Evolutionary conservation across 2,888 invertebrate genomes (phyloP).

Genomic region (Sinhomidia bicolor): DNA sequence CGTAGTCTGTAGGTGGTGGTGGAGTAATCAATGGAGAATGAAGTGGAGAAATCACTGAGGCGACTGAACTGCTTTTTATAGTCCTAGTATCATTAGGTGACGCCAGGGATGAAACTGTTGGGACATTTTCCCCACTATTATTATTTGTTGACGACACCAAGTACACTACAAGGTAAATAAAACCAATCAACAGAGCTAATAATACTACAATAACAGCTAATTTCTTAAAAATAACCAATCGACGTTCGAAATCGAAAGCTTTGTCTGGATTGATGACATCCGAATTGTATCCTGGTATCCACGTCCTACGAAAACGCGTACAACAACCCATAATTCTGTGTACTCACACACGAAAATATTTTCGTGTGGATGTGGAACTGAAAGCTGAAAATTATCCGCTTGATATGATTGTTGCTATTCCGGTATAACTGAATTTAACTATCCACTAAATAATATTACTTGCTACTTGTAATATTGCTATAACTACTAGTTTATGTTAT

Average conservation of each 20-base stretch:
- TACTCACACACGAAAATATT: not conserved
- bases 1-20: not conserved
- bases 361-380: not conserved
- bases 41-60: not conserved
- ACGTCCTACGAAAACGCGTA: constrained; percentile 40
- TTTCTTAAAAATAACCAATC: constrained; percentile 1
- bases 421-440: too few relatives aligned
- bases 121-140: not conserved
- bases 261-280: constrained; percentile 59
- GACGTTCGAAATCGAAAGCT: constrained; percentile 42
- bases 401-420: too few relatives aligned
- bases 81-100: not conserved
- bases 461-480: too few relatives aligned
- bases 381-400: too few relatives aligned
- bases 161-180: not conserved
- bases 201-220: not conserved
- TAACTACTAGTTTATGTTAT: too few relatives aligned
- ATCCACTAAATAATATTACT: too few relatives aligned
- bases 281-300: constrained; percentile 26
- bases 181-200: not conserved
- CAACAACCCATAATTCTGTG: constrained; percentile 41
- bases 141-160: not conserved
- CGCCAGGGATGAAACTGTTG: not conserved
- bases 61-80: too few relatives aligned
- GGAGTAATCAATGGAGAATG: not conserved